Evolutionary conservation across 53 echinoderm and acorn worm species (phyloP).

Genomic region (Henricia sp.): DNA sequence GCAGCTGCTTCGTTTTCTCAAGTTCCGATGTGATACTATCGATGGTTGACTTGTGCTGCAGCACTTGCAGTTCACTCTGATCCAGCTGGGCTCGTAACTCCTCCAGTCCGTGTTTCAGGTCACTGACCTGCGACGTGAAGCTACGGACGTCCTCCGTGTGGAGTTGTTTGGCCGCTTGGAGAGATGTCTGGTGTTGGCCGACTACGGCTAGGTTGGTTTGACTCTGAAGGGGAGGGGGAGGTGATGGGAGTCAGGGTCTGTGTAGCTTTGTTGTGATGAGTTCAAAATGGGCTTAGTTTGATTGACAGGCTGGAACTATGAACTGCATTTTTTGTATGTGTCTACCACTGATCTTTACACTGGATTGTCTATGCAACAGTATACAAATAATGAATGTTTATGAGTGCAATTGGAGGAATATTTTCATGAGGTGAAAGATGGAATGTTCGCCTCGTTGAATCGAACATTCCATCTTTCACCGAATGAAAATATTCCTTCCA

Average conservation of each 20-base stretch:
- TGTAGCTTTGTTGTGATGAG: no score
- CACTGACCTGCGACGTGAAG: slow-evolving; percentile 56
- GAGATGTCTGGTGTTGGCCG: slow-evolving; percentile 60
- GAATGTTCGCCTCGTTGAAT: no score
- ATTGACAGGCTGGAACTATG: no score
- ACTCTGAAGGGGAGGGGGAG: slow-evolving; percentile 15
- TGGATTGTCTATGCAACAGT: no score
- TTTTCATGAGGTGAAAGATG: no score
- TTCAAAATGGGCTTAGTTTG: no score
- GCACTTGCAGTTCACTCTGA: slow-evolving; percentile 55
- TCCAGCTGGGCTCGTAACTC: slow-evolving; percentile 46
- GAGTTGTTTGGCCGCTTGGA: slow-evolving; percentile 70
- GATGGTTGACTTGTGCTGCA: slow-evolving; percentile 64
- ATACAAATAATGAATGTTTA: no score
- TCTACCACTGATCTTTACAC: no score
- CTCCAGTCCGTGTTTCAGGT: slow-evolving; percentile 69
- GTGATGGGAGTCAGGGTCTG: neutral
- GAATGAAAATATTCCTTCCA: no score
- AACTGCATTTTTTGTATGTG: no score
- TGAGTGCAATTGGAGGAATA: no score
- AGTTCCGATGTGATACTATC: slow-evolving; percentile 72
- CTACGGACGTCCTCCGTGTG: slow-evolving; percentile 64
- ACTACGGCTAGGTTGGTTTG: slow-evolving; percentile 48
- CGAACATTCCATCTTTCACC: no score
- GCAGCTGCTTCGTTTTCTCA: slow-evolving; percentile 69